These are phyloP conservation scores for Pempheris klunzingeri DNA, from an alignment of 2,797 vertebrate genomes.

Conservation along the genomic window DNA sequence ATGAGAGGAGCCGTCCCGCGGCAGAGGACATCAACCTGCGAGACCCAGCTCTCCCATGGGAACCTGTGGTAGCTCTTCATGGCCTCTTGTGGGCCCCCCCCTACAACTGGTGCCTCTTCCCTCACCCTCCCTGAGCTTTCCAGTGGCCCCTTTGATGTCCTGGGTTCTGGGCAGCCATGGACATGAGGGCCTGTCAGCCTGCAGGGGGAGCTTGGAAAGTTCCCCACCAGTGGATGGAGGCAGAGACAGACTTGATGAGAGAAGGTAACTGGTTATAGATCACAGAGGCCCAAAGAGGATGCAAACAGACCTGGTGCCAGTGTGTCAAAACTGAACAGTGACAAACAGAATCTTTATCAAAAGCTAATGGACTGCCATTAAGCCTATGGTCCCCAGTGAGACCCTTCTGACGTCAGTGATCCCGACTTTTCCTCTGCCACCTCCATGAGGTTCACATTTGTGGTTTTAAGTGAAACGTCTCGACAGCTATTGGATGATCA, in stretches of 20 bases:
- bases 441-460: neutral
- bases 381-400: neutral
- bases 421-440: neutral
- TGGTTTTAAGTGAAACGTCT: too few species aligned
- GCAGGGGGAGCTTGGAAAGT: conserved; percentile 23
- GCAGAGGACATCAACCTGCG: conserved; percentile 38
- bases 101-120: conserved; percentile 24
- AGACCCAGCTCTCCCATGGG: conserved; percentile 66
- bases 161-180: conserved; percentile 34
- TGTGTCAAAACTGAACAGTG: neutral
- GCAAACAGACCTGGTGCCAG: neutral
- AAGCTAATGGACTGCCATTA: neutral
- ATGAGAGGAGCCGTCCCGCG: conserved; percentile 45
- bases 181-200: conserved; percentile 26
- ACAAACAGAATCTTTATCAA: too few species aligned
- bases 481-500: too few species aligned
- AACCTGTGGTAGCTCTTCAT: conserved; percentile 41
- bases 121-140: conserved; percentile 35
- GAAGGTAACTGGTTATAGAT: neutral
- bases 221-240: conserved; percentile 1
- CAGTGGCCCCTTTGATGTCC: conserved; percentile 59
- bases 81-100: conserved; percentile 4
- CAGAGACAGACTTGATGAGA: conserved; percentile 6
- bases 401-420: neutral
- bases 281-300: neutral